Evolutionary conservation across 53 echinoderm and acorn worm genomes (phyloP), one percentile per base, ranked within the genome.

Genomic region (Paracentrotus lividus): DNA sequence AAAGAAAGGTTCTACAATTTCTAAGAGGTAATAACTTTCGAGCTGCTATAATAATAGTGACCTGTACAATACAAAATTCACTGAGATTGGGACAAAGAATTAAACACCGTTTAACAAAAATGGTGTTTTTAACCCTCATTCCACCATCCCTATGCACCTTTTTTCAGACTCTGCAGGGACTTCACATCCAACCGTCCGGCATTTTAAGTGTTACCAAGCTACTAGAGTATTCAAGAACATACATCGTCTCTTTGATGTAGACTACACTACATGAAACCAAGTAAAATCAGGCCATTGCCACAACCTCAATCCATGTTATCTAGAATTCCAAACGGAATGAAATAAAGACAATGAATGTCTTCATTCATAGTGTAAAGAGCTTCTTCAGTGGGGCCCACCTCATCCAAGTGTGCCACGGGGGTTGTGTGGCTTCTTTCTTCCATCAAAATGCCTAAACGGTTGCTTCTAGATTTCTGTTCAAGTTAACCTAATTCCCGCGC

Each of bases 231-330:
- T 72, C 34, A 36, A 72, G 36, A 34, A 14, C 34, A 72, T 72
- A 10, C 26, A 81, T 15, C 9, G 29, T 32, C 72, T 72, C 72
- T 16, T 38, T 72, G 40, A 40, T 40, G 72, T 34, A 72, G 72
- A 72, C 72, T 72, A 72, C 72, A 40, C 2, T 16, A 12, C 40
- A 20, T 72, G 40, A 72, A 81, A 81, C 47, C 81, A 47, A 81
- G 81, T 32, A 81, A 81, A 77, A 81, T n/a, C 49, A 81, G 81
- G 81, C 81, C 81, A 81, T 81, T 81, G 81, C 81, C 81, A 81
- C 81, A 81, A 81, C 81, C 81, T 45, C 44, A 81, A 81, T 44
- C 81, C 81, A 81, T 81, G 81, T n/a, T 81, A 81, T 81, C 81
- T 81, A 44, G 47, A 34, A 47, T 81, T 81, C 44, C 81, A 81